Conservation (phyloP, 2,113 vertebrate species). For the Otis tarda region DNA sequence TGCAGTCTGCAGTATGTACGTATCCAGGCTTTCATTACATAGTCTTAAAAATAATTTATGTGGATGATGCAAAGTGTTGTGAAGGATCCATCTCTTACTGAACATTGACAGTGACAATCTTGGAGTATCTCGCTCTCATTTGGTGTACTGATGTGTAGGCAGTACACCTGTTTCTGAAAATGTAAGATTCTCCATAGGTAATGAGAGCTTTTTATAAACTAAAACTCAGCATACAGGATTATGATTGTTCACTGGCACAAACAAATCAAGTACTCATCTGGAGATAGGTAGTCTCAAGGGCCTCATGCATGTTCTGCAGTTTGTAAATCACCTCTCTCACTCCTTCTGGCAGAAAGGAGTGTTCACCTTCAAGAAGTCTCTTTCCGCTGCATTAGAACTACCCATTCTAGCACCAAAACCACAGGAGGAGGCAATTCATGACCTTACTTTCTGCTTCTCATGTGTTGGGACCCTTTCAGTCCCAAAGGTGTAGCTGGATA, state of each 20-base stretch:
- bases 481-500: background rate
- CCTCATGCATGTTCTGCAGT: background rate
- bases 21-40: background rate
- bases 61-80: background rate
- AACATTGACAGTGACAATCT: background rate
- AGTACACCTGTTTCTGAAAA: background rate
- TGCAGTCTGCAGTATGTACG: background rate
- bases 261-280: background rate
- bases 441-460: background rate
- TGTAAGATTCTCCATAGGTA: background rate
- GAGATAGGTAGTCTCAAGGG: background rate
- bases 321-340: background rate
- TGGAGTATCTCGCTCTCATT: background rate
- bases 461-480: background rate
- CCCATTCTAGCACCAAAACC: background rate
- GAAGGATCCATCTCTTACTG: background rate
- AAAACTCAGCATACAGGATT: background rate
- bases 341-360: background rate
- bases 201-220: background rate
- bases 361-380: background rate
- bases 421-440: background rate
- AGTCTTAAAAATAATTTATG: background rate
- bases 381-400: background rate
- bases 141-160: background rate
- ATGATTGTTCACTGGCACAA: background rate